Conservation (phyloP, 2,888 invertebrate genomes). For the Herminia tarsipennalis region DNA sequence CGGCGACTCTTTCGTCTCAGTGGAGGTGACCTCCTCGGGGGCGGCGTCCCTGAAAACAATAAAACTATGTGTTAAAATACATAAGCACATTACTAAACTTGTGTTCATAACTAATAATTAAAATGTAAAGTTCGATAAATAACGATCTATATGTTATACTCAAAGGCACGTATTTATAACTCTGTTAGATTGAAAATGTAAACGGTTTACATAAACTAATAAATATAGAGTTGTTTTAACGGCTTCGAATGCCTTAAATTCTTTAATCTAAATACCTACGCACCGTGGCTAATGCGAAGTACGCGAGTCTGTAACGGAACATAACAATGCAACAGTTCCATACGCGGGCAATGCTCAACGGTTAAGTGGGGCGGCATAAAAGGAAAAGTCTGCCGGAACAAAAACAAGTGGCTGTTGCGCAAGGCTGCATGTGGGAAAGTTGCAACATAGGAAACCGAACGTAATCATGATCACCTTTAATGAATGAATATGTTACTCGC, state of each 20-base stretch:
- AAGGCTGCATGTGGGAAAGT: constrained; percentile 82
- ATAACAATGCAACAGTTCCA: constrained; percentile 60
- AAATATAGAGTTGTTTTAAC: constrained; percentile 14
- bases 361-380: constrained; percentile 64
- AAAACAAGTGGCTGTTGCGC: constrained; percentile 78
- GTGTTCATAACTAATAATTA: no score
- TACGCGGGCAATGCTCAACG: constrained; percentile 52
- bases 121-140: no score
- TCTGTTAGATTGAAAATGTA: constrained; percentile 4
- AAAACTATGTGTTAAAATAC: constrained; percentile 9
- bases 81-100: no score
- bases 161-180: neutral
- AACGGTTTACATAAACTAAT: constrained; percentile 8
- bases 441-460: constrained; percentile 72
- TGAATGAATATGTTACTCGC: constrained; percentile 68
- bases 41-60: constrained; percentile 71
- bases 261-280: constrained; percentile 41
- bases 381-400: constrained; percentile 79
- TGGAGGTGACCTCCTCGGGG: constrained; percentile 80
- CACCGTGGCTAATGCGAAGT: constrained; percentile 46
- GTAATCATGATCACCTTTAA: constrained; percentile 59
- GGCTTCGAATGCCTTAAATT: constrained; percentile 25
- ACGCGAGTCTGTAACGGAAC: constrained; percentile 58
- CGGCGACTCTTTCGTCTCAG: constrained; percentile 79
- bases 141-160: neutral